Conservation (phyloP, 92 coral and sea anemone species). For the Heteractis magnifica region DNA sequence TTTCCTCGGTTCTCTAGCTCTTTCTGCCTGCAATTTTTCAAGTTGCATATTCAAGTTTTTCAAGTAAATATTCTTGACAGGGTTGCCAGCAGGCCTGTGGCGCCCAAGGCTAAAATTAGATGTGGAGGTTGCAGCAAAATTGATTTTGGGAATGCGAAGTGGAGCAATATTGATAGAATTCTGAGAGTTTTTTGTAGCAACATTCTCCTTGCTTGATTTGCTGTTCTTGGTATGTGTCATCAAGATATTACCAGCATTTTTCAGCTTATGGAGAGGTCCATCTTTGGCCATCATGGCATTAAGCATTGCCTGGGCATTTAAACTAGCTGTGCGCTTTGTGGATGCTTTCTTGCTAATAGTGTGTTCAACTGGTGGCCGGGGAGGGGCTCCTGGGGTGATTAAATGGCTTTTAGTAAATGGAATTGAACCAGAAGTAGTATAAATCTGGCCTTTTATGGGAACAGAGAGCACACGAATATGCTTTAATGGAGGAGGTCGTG, state of each 20-base stretch:
- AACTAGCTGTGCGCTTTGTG: constrained; percentile 85
- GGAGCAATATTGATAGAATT: constrained; percentile 48
- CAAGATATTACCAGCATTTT: constrained; percentile 56
- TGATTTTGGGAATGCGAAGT: constrained; percentile 91
- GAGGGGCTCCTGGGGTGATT: constrained; percentile 87
- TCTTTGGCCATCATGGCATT: constrained; percentile 79
- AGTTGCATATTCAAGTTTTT: constrained; percentile 68
- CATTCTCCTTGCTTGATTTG: constrained; percentile 57
- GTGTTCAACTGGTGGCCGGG: constrained; percentile 84
- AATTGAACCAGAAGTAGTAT: constrained; percentile 72
- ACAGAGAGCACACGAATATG: constrained; percentile 83
- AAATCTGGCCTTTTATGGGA: constrained; percentile 87
- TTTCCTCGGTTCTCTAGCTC: constrained; percentile 61
- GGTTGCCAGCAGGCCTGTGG: constrained; percentile 77
- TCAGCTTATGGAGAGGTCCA: constrained; percentile 76
- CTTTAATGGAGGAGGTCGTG: constrained; percentile 61
- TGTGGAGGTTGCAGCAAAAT: constrained; percentile 98
- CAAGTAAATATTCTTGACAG: constrained; percentile 67
- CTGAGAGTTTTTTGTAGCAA: constrained; percentile 46
- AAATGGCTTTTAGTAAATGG: constrained; percentile 94
- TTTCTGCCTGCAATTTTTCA: constrained; percentile 72
- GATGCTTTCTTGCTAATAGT: constrained; percentile 82
- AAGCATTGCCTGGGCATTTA: constrained; percentile 95
- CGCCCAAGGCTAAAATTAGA: constrained; percentile 94
- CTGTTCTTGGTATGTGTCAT: constrained; percentile 56